phyloP scores from a whole-genome alignment of 2,113 vertebrate genomes.

The Elaphurus davidianus region DNA sequence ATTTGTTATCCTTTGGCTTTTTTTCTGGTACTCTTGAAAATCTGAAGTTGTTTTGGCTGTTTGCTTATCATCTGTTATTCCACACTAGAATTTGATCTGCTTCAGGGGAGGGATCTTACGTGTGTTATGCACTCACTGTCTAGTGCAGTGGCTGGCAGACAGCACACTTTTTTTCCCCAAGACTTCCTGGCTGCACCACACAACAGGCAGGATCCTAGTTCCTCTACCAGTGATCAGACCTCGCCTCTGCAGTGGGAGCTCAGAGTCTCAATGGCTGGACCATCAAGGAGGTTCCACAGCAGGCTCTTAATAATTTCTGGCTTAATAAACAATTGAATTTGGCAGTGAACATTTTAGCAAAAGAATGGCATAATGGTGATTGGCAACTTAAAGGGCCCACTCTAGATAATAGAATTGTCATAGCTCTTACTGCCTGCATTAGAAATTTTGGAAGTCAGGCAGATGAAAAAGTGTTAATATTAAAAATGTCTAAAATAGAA shows the following conservation, averaged over 20 bases:
- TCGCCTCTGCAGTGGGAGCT: not conserved
- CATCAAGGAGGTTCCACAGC: not conserved
- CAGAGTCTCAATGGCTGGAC: not conserved
- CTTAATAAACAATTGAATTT: not conserved
- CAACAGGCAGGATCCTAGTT: not conserved
- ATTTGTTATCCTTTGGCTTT: not conserved
- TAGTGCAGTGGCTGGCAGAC: not conserved
- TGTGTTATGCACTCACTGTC: not conserved
- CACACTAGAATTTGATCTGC: not conserved
- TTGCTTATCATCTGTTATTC: not conserved
- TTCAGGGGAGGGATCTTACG: not conserved
- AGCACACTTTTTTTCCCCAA: not conserved
- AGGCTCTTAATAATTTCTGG: not conserved
- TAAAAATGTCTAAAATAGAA: slow-evolving; percentile 1
- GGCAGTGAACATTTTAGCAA: not conserved
- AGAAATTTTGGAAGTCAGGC: not conserved
- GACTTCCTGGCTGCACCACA: not conserved
- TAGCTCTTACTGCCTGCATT: not conserved
- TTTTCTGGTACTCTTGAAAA: not conserved
- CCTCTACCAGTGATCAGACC: not conserved
- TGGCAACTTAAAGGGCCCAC: not conserved
- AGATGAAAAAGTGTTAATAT: not conserved
- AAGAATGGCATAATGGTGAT: not conserved
- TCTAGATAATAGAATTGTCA: not conserved
- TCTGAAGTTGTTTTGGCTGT: not conserved